Percentiles rank a stretch among this genome's conserved stretches.
Evolutionary conservation across 2,888 invertebrate species (phyloP).

Genomic region (Chaitophorus viminalis): DNA sequence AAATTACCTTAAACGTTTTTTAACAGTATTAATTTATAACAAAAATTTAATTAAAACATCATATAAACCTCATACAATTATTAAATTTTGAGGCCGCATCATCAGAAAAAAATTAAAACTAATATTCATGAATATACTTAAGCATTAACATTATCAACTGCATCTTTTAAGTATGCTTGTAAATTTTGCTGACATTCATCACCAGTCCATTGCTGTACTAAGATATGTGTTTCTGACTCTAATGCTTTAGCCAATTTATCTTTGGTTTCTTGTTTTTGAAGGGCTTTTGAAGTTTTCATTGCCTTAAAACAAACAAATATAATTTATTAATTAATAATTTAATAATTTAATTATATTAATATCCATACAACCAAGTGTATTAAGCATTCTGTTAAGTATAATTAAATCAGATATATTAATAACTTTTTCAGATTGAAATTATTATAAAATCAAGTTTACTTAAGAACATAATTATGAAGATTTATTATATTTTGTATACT

Average conservation of each 20-base stretch:
- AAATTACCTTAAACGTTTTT: not conserved
- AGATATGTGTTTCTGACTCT: constrained; percentile 75
- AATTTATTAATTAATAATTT: not conserved
- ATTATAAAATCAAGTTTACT: not conserved
- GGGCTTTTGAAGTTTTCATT: constrained; percentile 73
- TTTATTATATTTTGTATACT: constrained; percentile 51
- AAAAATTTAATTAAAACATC: not conserved
- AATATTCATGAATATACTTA: constrained; percentile 8
- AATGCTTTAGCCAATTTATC: constrained; percentile 73
- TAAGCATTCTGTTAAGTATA: not conserved
- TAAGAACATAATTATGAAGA: constrained; percentile 50
- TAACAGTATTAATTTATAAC: not conserved
- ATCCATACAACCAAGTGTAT: not conserved
- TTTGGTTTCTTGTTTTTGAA: constrained; percentile 72
- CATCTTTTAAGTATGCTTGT: constrained; percentile 63
- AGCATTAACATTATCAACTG: constrained; percentile 49
- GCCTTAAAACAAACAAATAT: constrained; percentile 70
- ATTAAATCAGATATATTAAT: not conserved
- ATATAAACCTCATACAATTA: constrained; percentile 8
- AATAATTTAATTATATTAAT: not conserved
- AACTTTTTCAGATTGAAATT: constrained; percentile 27
- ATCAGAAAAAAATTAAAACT: constrained; percentile 35
- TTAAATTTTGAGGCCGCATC: constrained; percentile 7
- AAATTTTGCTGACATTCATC: constrained; percentile 73
- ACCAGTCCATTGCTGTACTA: constrained; percentile 80